Evolutionary conservation across 1,140 invertebrate genomes (phyloP), one percentile per base, ranked within the genome.

Genomic region (Matsumurasca onukii): DNA sequence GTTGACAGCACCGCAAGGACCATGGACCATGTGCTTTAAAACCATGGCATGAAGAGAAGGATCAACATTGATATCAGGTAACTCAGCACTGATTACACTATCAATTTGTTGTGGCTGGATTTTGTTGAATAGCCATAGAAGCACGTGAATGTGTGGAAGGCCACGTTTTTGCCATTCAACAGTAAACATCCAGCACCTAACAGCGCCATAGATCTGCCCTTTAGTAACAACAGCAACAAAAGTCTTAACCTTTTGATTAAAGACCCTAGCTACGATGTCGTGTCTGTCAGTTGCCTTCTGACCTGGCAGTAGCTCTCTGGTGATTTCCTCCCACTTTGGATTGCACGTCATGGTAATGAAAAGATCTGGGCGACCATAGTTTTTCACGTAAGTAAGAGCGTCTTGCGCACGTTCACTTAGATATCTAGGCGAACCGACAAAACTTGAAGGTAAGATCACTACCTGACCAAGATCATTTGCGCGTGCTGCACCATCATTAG

Each of bases 161-260:
- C 81, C 81, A 67, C 81, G 71, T 70, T 83, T 83, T 52, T 82
- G 81, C 72, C 76, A 83, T 75, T 84, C 81, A 31, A 81, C 72
- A n/a, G 75, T 71, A 69, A 77, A 80, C 76, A 82, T 77, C 48
- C 74, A 73, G 52, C 76, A 76, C 34, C 71, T 52, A 31, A 73
- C 70, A 27, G 63, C 13, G 13, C 77, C 79, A 67, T 78, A 78
- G 20, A 81, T 67, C 51, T 75, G 29, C 45, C 69, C 52, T 72
- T 78, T 77, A 51, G 66, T 74, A 1, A 81, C 61, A 17, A 75
- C 31, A 30, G 77, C 69, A 15, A 83, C 75, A 15, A 84, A 61
- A 49, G 68, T 30, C 62, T 80, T 77, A 3, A 80, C 30, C 72
- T 84, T 84, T 39, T 78, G 64, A 27, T 76, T 70, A 70, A 85